Base-by-base conservation (phyloP, 2,888 invertebrate species). In the Ophraella communa region DNA sequence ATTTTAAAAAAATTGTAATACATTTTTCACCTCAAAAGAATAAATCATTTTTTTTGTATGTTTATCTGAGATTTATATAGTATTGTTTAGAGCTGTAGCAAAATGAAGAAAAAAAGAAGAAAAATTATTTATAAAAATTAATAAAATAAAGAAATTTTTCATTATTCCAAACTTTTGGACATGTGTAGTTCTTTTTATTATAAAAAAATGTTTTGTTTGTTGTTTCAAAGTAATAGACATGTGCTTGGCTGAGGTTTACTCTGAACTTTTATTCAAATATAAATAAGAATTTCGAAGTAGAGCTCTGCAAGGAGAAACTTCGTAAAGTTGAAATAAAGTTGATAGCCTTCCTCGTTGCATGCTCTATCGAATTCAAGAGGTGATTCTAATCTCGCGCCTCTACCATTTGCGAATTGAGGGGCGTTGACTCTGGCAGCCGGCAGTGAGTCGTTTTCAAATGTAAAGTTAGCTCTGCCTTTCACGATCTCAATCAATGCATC, bases 401-500 rank as follows among this genome's bases (percentile, higher is more conserved):
- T 60, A 67, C 67, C 67, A 67, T 67, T 67, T 67, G 67, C 67
- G 65, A 67, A 67, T 67, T 67, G 67, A 62, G 60, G 65, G 67
- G 67, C 60, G 60, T 60, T 52, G 60, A 44, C 44, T 60, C 47
- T 53, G 52, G 52, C 52, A 60, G 60, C 44, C 59, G 30, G 62
- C 67, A 52, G 63, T 24, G 59, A 67, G 62, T 65, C 67, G 67
- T 65, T 67, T 67, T 65, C 64, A 62, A 65, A 65, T 64, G 63
- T 54, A 56, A 67, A 67, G 65, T 67, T 67, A 62, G 67, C 67
- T 67, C 65, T 67, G 67, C 67, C 67, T 67, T 67, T 65, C 67
- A 67, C 67, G 65, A 68, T 69, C 67, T 66, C 69, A 69, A 69
- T 68, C 66, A 70, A 64, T 68, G 62, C 65, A 68, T 64, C 67